Evolutionary conservation across 2,888 invertebrate species (phyloP).

Genomic region (Hyalella azteca): DNA sequence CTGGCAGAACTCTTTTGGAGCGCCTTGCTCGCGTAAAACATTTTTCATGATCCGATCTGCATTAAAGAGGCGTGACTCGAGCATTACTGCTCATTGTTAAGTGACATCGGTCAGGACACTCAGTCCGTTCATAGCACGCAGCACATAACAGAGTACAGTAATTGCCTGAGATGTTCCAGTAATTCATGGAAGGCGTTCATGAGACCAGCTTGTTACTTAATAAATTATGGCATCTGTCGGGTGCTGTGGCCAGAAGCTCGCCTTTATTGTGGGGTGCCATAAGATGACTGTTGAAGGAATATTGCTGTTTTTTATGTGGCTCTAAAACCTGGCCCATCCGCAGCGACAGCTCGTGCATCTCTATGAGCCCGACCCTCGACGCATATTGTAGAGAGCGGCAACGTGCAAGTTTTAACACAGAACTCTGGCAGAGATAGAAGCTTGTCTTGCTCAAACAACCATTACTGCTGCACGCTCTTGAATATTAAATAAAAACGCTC

Average conservation of each 20-base stretch:
- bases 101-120: too few species aligned
- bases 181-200: not conserved
- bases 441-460: conserved; percentile 22
- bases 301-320: not conserved
- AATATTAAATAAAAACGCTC: conserved; percentile 30
- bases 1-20: too few species aligned
- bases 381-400: not conserved
- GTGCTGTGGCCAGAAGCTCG: not conserved
- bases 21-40: too few species aligned
- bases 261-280: not conserved
- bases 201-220: not conserved
- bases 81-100: too few species aligned
- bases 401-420: conserved; percentile 23
- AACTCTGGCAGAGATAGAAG: conserved; percentile 20
- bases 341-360: not conserved
- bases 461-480: conserved; percentile 27
- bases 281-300: not conserved
- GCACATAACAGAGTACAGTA: too few species aligned
- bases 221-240: not conserved
- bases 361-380: not conserved
- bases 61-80: too few species aligned
- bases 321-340: not conserved
- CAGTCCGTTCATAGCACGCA: too few species aligned
- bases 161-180: too few species aligned
- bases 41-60: too few species aligned